Conservation (phyloP, 2,797 vertebrate species). For the Pelochelys cantorii region DNA sequence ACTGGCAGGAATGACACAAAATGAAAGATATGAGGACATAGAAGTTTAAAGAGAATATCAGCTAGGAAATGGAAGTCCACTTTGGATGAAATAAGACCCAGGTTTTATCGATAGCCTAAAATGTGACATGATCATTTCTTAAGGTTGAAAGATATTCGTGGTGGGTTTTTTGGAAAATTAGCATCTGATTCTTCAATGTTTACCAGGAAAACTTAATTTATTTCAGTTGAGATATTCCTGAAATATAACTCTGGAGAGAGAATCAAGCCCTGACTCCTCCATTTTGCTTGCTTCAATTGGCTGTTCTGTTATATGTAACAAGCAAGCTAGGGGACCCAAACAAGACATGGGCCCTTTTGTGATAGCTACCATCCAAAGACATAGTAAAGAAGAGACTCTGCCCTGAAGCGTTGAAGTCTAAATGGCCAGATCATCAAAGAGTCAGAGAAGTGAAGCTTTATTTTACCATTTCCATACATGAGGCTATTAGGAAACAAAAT, state of each 20-base stretch:
- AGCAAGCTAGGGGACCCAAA: background rate
- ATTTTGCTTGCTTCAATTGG: background rate
- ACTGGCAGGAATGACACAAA: background rate
- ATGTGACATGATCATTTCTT: background rate
- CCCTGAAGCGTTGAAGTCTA: background rate
- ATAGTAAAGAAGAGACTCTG: background rate
- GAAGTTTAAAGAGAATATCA: background rate
- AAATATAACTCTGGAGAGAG: background rate
- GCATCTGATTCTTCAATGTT: background rate
- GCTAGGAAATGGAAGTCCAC: background rate
- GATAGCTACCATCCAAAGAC: background rate
- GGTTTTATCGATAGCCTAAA: background rate
- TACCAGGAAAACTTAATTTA: background rate
- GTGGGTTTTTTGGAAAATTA: background rate
- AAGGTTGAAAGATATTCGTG: background rate
- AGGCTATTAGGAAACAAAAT: background rate
- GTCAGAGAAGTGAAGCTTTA: fast-evolving
- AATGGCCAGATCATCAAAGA: background rate
- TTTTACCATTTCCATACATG: background rate
- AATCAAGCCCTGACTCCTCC: background rate
- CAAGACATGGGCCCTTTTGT: background rate
- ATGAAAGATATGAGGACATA: background rate
- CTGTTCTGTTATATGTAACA: background rate
- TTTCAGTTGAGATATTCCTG: background rate
- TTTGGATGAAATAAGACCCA: background rate